Evolutionary conservation across 1,140 invertebrate genomes (phyloP), one percentile per base, ranked within the genome.

Genomic region (Anastrepha obliqua): DNA sequence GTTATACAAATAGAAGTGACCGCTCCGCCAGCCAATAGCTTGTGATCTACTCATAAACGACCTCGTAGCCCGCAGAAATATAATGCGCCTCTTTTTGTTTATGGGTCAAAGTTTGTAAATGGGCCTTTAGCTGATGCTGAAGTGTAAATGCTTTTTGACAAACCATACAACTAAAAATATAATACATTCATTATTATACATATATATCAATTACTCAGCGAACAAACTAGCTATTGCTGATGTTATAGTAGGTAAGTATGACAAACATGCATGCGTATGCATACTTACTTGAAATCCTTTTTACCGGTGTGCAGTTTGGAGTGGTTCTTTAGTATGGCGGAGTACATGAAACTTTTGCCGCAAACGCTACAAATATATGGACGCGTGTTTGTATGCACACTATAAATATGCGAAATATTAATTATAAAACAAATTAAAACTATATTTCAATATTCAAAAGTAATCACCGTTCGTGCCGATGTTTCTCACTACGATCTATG

Each of bases 301-400:
- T 92, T 89, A 20, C 90, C 92, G 0, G 92, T 89, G 55, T 93
- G 92, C 6, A 90, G 81, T 17, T 91, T 89, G 6, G 86, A 89
- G 62, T 93, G 92, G 42, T 93, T 93, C 39, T 93, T 93, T 0
- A 93, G 88, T 15, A 90, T 93, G 6, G 92, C 91, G 0, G 90
- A 94, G 91, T 95, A 94, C n/a, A 94, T 95, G 85, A 95, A 95
- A 5, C 94, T 94, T 89, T 95, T 95, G 1, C 94, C 95, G 88
- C 95, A 95, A 88, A 94, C 94, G 20, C 91, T 92, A 89, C 95
- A 95, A 88, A 94, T 94, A 87, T 95, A 95, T 0, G 95, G 95
- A 9, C 95, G 90, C 17, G 95, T 94, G 87, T 95, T 95, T 7
- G 95, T 95, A 90, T 95, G 95, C 42, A 95, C 95, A 11, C 91